Conservation (phyloP, 2,888 invertebrate species). For the Ernsta delagoae region DNA sequence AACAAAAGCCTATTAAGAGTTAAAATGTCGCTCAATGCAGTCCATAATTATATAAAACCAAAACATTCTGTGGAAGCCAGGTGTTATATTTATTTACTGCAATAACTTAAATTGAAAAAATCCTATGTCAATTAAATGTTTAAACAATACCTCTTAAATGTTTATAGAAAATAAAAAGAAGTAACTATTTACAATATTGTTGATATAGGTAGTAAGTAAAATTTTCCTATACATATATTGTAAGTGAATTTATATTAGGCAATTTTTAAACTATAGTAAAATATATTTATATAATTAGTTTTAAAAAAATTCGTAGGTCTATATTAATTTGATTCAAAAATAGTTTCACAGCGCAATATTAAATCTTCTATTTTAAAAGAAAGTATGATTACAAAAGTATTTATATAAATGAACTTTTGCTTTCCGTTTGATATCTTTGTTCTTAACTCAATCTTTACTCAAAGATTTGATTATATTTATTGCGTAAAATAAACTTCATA, state of each 20-base stretch:
- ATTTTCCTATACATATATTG: neutral
- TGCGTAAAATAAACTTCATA: neutral
- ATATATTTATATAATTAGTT: neutral
- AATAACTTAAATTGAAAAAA: constrained; percentile 16
- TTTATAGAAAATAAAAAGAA: constrained; percentile 2
- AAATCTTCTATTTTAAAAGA: neutral
- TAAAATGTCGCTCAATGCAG: too few relatives aligned
- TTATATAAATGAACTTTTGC: neutral
- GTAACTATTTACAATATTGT: constrained; percentile 20
- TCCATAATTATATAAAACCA: too few relatives aligned
- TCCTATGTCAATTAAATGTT: neutral
- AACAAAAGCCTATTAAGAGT: too few relatives aligned
- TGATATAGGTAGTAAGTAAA: neutral
- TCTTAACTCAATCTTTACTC: neutral
- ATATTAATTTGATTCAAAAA: neutral
- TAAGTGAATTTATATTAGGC: too few relatives aligned
- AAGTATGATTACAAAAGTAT: neutral
- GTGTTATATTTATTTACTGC: neutral
- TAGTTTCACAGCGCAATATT: constrained; percentile 2
- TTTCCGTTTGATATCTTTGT: neutral
- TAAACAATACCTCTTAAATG: neutral
- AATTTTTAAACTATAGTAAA: too few relatives aligned
- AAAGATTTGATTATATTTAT: neutral
- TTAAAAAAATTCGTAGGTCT: neutral
- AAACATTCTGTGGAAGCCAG: constrained; percentile 9